phyloP scores from a whole-genome alignment of 1,140 invertebrate genomes.

The Scaptomyza graminum region DNA sequence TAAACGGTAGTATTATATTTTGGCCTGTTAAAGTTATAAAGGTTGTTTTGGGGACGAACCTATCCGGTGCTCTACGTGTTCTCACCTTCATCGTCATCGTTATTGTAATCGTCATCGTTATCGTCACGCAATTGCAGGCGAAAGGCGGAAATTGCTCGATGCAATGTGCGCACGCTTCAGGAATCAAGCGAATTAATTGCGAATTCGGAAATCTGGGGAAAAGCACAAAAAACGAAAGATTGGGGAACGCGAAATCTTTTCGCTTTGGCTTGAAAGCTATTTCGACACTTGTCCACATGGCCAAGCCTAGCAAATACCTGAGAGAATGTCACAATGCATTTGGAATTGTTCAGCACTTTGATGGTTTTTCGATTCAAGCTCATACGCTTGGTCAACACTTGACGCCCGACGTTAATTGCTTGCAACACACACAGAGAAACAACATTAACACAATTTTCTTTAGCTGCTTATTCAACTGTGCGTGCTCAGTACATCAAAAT shows the following conservation, averaged over 20 bases:
- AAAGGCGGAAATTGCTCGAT: conserved; percentile 44
- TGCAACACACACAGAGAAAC: conserved; percentile 27
- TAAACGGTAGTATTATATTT: conserved; percentile 49
- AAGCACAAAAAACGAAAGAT: neutral
- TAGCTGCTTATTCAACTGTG: conserved; percentile 40
- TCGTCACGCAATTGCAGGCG: conserved; percentile 24
- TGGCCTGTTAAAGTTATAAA: too few species aligned
- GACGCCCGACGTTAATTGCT: conserved; percentile 48
- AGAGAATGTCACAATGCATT: conserved; percentile 33
- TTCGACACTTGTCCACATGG: neutral
- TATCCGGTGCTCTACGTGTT: conserved; percentile 5
- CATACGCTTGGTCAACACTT: conserved; percentile 42
- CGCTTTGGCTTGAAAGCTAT: neutral
- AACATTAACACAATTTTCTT: too few species aligned
- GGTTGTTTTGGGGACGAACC: conserved; percentile 14
- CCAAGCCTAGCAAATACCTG: neutral
- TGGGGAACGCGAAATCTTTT: conserved; percentile 1
- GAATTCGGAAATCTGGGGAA: neutral
- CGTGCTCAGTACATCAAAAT: conserved; percentile 64
- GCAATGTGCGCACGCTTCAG: conserved; percentile 30
- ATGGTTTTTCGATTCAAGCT: conserved; percentile 21
- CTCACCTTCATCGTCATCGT: neutral
- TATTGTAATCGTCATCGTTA: neutral
- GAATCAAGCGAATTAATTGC: conserved; percentile 25
- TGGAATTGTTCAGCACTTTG: neutral